Percentiles rank a stretch among this genome's conserved stretches.
phyloP scores from a whole-genome alignment of 92 coral and sea anemone species.

The Zoanthus sociatus region DNA sequence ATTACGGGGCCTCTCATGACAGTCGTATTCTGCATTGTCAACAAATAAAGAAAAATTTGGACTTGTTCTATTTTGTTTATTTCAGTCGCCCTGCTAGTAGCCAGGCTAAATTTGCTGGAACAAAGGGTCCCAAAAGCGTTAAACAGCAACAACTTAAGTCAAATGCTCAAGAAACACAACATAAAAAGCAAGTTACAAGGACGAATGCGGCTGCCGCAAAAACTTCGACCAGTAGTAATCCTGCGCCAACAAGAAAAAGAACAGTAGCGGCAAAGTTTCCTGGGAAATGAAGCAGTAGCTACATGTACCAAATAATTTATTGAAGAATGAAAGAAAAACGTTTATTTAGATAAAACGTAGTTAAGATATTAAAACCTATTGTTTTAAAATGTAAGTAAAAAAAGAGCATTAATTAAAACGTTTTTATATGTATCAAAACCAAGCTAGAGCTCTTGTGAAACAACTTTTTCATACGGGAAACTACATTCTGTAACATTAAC shows the following conservation, averaged over 20 bases:
- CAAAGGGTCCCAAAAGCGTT: not conserved
- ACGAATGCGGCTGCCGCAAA: constrained; percentile 2
- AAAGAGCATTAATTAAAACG: too few species aligned
- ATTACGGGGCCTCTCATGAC: not conserved
- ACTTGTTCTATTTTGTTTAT: not conserved
- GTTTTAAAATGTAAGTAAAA: too few species aligned
- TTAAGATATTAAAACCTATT: too few species aligned
- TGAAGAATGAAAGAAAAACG: not conserved
- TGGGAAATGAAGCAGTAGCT: constrained; percentile 10
- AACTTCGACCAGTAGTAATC: not conserved
- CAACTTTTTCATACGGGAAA: too few species aligned
- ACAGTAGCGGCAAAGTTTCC: constrained; percentile 28
- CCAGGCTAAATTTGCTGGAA: constrained; percentile 15
- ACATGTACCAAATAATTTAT: not conserved
- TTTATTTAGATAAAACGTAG: not conserved
- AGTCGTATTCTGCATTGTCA: too few species aligned
- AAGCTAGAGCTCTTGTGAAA: too few species aligned
- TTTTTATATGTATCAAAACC: too few species aligned
- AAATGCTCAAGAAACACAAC: constrained; percentile 12
- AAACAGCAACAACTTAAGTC: constrained; percentile 26
- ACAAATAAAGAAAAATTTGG: too few species aligned
- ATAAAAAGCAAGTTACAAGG: constrained; percentile 5
- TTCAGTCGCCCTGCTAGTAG: constrained; percentile 5
- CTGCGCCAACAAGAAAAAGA: constrained; percentile 5
- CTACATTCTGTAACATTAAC: too few species aligned